phyloP scores from a whole-genome alignment of 2,888 invertebrate genomes.

The Macaria liturata region DNA sequence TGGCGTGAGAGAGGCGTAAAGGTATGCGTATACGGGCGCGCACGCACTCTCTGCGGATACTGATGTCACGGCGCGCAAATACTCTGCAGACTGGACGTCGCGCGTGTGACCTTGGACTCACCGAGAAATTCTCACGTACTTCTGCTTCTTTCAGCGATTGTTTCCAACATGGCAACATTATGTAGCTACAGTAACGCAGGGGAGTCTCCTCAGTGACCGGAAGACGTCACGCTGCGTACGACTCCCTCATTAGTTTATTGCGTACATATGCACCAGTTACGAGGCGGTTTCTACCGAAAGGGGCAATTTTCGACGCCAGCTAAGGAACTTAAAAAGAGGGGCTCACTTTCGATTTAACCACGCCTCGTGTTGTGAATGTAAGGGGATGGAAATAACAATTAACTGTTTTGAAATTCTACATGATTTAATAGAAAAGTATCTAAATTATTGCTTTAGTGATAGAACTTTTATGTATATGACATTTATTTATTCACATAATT shows the following conservation, averaged over 20 bases:
- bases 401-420: constrained; percentile 13
- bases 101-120: constrained; percentile 63
- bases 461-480: too few species aligned
- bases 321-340: constrained; percentile 61
- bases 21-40: constrained; percentile 59
- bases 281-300: constrained; percentile 59
- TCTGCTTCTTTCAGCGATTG: constrained; percentile 14
- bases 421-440: constrained; percentile 2
- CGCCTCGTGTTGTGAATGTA: constrained; percentile 65
- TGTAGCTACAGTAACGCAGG: constrained; percentile 19
- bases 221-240: constrained; percentile 68
- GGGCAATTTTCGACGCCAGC: constrained; percentile 72
- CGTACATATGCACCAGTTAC: constrained; percentile 68
- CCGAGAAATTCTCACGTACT: constrained; percentile 63
- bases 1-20: constrained; percentile 60
- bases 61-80: constrained; percentile 67
- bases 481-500: too few species aligned
- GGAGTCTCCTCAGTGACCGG: constrained; percentile 46
- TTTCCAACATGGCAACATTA: constrained; percentile 28
- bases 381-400: constrained; percentile 40
- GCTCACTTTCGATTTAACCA: constrained; percentile 63
- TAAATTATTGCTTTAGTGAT: too few species aligned
- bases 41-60: constrained; percentile 67
- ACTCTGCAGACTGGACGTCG: constrained; percentile 74
- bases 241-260: constrained; percentile 64